These are phyloP conservation scores for Oryzias sinensis DNA, from an alignment of 2,797 vertebrate species.

Conservation along the genomic window DNA sequence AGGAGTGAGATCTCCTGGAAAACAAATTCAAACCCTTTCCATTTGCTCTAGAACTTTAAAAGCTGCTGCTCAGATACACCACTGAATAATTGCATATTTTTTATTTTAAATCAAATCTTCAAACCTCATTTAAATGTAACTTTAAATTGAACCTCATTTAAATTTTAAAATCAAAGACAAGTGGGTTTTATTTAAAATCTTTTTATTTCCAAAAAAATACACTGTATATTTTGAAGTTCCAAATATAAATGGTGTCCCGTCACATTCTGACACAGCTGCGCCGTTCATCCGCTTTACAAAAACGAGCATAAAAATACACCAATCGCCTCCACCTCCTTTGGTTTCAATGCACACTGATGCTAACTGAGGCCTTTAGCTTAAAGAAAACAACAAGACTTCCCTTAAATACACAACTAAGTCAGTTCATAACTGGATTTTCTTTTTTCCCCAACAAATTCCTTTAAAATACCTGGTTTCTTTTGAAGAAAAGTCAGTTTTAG, in stretches of 20 bases:
- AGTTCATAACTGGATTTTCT: constrained; percentile 50
- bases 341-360: constrained; percentile 80
- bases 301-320: constrained; percentile 64
- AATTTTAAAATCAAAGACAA: neutral
- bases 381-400: constrained; percentile 63
- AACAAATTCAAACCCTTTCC: too few species aligned
- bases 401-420: constrained; percentile 62
- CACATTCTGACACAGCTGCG: constrained; percentile 77
- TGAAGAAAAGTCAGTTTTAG: constrained; percentile 53
- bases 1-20: too few species aligned
- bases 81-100: too few species aligned
- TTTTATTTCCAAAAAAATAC: constrained; percentile 89
- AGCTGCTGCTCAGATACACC: too few species aligned
- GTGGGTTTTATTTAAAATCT: neutral
- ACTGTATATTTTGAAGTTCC: constrained; percentile 87
- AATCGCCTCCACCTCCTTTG: constrained; percentile 70
- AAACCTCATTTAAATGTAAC: too few species aligned
- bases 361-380: constrained; percentile 54
- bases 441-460: constrained; percentile 74
- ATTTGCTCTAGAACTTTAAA: too few species aligned
- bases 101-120: too few species aligned
- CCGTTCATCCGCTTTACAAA: constrained; percentile 57
- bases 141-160: too few species aligned
- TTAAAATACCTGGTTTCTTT: constrained; percentile 61
- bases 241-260: constrained; percentile 90